Percentiles rank a stretch among this genome's conserved stretches.
Evolutionary conservation across 2,113 vertebrate genomes (phyloP).

Genomic region (Pygathrix nemaeus): DNA sequence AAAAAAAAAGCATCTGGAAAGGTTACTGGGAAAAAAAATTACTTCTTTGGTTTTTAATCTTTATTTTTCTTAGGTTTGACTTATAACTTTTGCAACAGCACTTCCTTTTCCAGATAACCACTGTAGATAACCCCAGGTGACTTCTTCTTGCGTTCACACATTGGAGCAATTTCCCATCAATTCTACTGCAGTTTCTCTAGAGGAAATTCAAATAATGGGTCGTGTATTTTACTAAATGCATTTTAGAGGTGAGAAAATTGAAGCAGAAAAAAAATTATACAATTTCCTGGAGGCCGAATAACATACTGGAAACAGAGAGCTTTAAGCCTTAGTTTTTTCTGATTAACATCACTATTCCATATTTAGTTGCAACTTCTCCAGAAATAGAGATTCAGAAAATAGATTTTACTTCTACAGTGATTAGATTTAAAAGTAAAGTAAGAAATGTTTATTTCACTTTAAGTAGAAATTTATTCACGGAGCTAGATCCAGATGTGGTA

Average conservation of each 20-base stretch:
- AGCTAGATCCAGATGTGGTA: background rate
- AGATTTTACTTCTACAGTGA: background rate
- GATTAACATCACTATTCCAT: background rate
- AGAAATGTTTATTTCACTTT: background rate
- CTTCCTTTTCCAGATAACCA: background rate
- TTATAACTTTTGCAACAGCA: background rate
- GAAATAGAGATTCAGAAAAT: background rate
- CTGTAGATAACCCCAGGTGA: too few relatives aligned
- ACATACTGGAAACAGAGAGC: background rate
- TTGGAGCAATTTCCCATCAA: background rate
- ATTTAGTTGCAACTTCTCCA: background rate
- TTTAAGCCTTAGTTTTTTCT: background rate
- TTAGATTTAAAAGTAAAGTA: background rate
- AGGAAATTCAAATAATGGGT: background rate
- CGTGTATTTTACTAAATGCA: background rate
- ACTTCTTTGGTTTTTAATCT: background rate
- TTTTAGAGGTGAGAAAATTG: background rate
- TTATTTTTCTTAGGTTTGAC: background rate
- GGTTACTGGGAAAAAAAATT: background rate
- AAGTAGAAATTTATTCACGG: background rate
- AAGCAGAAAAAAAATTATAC: background rate
- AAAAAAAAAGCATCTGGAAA: too few relatives aligned
- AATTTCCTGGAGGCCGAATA: background rate
- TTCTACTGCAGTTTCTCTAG: background rate
- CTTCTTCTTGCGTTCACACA: background rate